Evolutionary conservation across 2,797 vertebrate genomes (phyloP).

Genomic region (Sebastes baramenuke): DNA sequence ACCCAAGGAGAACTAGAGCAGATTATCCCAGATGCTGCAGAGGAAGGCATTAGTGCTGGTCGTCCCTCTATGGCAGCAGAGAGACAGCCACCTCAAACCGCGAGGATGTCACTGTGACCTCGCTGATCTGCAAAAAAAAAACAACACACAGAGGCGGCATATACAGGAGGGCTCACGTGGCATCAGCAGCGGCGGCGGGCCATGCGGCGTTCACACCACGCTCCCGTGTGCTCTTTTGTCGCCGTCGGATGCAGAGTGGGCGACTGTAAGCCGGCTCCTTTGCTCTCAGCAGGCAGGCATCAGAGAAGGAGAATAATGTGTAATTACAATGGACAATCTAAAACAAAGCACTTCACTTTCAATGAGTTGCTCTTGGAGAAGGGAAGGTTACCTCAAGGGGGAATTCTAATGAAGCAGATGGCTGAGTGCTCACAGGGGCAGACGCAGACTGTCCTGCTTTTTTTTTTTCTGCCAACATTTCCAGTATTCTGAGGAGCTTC

Average conservation of each 20-base stretch:
- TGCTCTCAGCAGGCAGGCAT: constrained; percentile 61
- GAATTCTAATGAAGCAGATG: constrained; percentile 88
- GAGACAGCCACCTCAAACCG: constrained; percentile 45
- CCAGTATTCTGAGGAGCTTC: constrained; percentile 69
- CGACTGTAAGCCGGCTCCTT: constrained; percentile 32
- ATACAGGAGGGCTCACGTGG: constrained; percentile 26
- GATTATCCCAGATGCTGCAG: constrained; percentile 80
- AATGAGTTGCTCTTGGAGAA: constrained; percentile 75
- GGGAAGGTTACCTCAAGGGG: constrained; percentile 86
- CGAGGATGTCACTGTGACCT: constrained; percentile 58
- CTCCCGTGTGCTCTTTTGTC: not conserved
- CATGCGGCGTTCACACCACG: not conserved
- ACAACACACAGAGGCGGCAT: constrained; percentile 16
- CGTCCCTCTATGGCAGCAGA: constrained; percentile 45
- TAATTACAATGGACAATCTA: constrained; percentile 85
- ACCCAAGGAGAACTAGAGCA: constrained; percentile 79
- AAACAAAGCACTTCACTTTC: constrained; percentile 84
- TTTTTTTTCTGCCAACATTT: constrained; percentile 73
- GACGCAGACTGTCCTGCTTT: constrained; percentile 72
- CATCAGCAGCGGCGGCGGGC: not conserved
- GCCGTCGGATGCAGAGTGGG: constrained; percentile 13
- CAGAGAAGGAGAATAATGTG: constrained; percentile 74
- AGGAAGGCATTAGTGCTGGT: constrained; percentile 68
- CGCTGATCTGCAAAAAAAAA: constrained; percentile 46
- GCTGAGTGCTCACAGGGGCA: constrained; percentile 80